phyloP scores from a whole-genome alignment of 2,797 vertebrate species.

The Chlorospingus semifuscus region DNA sequence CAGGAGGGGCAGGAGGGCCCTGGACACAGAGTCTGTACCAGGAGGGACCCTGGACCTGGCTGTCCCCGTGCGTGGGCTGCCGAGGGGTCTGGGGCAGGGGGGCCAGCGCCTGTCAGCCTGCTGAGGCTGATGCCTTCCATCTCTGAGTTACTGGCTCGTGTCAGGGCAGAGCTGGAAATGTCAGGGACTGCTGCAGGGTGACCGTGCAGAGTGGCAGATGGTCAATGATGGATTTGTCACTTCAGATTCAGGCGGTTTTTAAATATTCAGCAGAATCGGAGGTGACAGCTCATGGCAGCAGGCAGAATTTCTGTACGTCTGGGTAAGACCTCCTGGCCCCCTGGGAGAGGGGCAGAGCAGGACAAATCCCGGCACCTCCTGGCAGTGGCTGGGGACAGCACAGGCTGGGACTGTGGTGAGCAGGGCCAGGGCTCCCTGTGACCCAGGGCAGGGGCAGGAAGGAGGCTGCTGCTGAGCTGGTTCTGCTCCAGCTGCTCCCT shows the following conservation, averaged over 20 bases:
- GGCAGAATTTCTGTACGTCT: conserved; percentile 34
- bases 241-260: conserved; percentile 51
- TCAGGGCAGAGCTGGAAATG: conserved; percentile 62
- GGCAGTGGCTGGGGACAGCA: not conserved
- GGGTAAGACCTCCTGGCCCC: not conserved
- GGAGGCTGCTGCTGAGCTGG: not conserved
- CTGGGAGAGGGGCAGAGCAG: not conserved
- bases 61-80: not conserved
- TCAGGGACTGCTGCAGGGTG: conserved; percentile 65
- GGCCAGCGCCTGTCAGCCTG: conserved; percentile 25
- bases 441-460: not conserved
- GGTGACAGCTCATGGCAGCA: conserved; percentile 62
- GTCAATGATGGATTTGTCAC: conserved; percentile 68
- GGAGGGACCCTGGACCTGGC: not conserved
- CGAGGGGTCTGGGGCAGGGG: not conserved
- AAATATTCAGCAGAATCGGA: conserved; percentile 61
- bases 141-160: conserved; percentile 33
- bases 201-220: conserved; percentile 65
- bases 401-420: accelerated
- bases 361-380: not conserved
- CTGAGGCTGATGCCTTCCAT: conserved; percentile 40
- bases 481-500: not conserved
- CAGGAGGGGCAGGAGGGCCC: not conserved
- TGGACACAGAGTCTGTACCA: no score
- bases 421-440: not conserved